Conservation (phyloP, 2,113 vertebrate species). For the Anser cygnoides region DNA sequence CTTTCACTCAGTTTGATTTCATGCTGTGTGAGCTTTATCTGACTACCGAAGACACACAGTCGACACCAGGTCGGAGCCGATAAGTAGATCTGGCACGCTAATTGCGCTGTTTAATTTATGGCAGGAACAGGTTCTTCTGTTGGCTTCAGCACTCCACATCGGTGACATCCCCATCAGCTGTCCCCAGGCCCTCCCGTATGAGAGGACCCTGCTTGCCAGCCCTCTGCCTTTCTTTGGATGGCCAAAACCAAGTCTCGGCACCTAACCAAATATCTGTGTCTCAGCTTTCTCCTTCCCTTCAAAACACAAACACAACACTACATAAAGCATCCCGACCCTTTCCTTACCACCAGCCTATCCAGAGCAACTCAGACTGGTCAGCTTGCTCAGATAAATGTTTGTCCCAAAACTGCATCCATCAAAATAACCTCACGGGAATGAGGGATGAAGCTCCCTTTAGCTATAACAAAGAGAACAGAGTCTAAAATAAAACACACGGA, state of each 20-base stretch:
- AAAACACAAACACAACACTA: rapidly evolving
- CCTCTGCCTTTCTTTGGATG: neutral
- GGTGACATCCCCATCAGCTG: neutral
- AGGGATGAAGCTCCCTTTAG: neutral
- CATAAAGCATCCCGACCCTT: rapidly evolving
- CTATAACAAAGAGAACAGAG: neutral
- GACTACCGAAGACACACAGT: neutral
- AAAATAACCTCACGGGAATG: rapidly evolving
- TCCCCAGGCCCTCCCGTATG: neutral
- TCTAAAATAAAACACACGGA: rapidly evolving
- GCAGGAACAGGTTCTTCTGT: neutral
- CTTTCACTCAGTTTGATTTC: neutral
- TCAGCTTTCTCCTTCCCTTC: neutral
- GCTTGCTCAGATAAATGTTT: neutral
- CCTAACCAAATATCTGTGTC: neutral
- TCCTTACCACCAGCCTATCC: neutral
- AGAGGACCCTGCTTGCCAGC: neutral
- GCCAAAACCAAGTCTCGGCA: neutral
- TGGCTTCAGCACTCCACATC: neutral
- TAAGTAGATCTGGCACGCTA: neutral
- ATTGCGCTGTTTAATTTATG: neutral
- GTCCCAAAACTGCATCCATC: neutral
- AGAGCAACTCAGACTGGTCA: neutral
- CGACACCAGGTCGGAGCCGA: neutral
- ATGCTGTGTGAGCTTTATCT: neutral